Evolutionary conservation across 2,888 invertebrate genomes (phyloP).

Genomic region (Bembecia ichneumoniformis): DNA sequence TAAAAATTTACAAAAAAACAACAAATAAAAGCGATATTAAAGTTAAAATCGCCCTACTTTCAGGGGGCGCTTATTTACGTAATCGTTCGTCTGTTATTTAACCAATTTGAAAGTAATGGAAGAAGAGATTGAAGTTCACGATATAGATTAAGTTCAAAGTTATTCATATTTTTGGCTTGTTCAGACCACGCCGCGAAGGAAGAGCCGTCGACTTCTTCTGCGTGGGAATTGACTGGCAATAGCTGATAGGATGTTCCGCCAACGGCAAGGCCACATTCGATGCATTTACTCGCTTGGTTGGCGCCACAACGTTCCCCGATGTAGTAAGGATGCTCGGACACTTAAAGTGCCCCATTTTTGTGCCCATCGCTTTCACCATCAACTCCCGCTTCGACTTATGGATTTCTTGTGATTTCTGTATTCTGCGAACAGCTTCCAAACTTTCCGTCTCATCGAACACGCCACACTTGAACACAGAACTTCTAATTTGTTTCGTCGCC

Average conservation of each 20-base stretch:
- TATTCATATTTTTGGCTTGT: conserved; percentile 45
- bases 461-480: conserved; percentile 21
- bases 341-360: conserved; percentile 75
- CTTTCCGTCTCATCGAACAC: conserved; percentile 28
- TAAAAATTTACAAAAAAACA: no score
- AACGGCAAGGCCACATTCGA: conserved; percentile 70
- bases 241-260: conserved; percentile 70
- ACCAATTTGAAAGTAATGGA: no score
- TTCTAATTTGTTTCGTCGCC: conserved; percentile 17
- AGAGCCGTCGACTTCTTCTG: conserved; percentile 70
- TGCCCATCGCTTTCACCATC: conserved; percentile 71
- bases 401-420: conserved; percentile 4
- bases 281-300: conserved; percentile 59
- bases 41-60: no score
- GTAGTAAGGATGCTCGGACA: conserved; percentile 79
- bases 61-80: no score
- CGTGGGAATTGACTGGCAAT: conserved; percentile 48
- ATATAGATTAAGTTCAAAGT: conserved; percentile 19
- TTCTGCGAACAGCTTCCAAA: conserved; percentile 18
- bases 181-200: conserved; percentile 60
- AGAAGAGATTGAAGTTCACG: no score
- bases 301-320: conserved; percentile 80
- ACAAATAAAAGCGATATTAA: no score
- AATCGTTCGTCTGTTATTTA: no score
- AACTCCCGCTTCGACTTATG: conserved; percentile 45